These are phyloP conservation scores for Brachylomia viminalis DNA, from an alignment of 2,888 invertebrate genomes.

Conservation along the genomic window DNA sequence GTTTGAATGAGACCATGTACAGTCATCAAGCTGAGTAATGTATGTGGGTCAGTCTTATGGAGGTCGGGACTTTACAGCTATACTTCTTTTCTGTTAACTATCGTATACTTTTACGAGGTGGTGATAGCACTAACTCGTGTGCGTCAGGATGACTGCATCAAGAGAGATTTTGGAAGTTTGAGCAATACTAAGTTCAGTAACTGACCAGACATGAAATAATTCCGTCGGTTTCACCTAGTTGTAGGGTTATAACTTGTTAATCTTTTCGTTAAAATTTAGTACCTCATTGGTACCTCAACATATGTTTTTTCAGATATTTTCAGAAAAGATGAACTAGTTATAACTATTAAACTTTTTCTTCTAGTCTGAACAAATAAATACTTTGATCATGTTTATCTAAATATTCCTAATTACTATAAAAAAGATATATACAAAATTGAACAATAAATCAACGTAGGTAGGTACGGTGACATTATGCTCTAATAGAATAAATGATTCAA, in stretches of 20 bases:
- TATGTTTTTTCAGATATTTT: too few species aligned
- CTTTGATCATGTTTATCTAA: neutral
- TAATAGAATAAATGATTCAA: neutral
- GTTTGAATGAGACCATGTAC: slow-evolving; percentile 42
- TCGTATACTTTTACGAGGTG: slow-evolving; percentile 28
- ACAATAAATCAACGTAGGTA: neutral
- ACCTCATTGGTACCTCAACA: too few species aligned
- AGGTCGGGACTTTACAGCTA: slow-evolving; percentile 16
- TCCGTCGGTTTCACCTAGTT: too few species aligned
- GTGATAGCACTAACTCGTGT: neutral
- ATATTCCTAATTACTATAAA: neutral
- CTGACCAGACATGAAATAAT: too few species aligned
- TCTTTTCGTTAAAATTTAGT: too few species aligned
- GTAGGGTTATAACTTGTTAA: too few species aligned
- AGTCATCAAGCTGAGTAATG: slow-evolving; percentile 32
- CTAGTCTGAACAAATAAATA: neutral
- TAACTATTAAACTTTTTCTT: too few species aligned
- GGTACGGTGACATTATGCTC: too few species aligned
- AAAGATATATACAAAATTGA: neutral
- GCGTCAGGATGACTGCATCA: too few species aligned
- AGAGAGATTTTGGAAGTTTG: too few species aligned
- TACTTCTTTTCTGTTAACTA: slow-evolving; percentile 13
- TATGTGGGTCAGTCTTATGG: slow-evolving; percentile 21
- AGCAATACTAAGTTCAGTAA: too few species aligned
- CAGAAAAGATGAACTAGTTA: too few species aligned